A percentile compares a stretch with the other conserved stretches of the same genome.
These are phyloP conservation scores for Lytechinus variegatus DNA, from an alignment of 35 echinoderm and acorn worm genomes.

Conservation along the genomic window DNA sequence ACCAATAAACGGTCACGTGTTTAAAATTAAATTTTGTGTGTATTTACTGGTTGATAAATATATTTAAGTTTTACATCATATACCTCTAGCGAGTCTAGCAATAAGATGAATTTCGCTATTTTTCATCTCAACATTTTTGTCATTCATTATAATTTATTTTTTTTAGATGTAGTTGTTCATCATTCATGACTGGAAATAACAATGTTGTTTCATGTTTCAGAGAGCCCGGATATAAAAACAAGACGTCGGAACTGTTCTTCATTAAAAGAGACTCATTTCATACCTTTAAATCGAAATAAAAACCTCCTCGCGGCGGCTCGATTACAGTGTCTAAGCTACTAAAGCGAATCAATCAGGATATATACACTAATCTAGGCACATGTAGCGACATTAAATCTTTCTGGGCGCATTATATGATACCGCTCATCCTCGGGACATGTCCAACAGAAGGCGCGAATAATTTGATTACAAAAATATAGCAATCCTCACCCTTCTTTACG, in stretches of 20 bases:
- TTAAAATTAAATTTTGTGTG: no score
- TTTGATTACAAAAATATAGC: conserved; percentile 45
- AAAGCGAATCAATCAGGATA: conserved; percentile 34
- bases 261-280: neutral
- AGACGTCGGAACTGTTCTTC: neutral
- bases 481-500: neutral
- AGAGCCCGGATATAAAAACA: neutral
- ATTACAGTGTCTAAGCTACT: neutral
- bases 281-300: neutral
- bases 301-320: neutral
- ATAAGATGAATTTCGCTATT: no score
- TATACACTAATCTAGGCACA: conserved; percentile 19
- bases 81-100: no score
- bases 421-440: conserved; percentile 14
- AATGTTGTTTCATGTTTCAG: neutral
- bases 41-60: no score
- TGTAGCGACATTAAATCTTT: conserved; percentile 35
- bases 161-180: neutral
- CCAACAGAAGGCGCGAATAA: conserved; percentile 43
- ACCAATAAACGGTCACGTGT: no score
- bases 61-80: no score
- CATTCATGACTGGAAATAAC: neutral
- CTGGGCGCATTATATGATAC: conserved; percentile 28
- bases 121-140: no score
- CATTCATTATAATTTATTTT: no score